Base-by-base conservation (phyloP, 2,888 invertebrate species). In the Prenolepis imparis region DNA sequence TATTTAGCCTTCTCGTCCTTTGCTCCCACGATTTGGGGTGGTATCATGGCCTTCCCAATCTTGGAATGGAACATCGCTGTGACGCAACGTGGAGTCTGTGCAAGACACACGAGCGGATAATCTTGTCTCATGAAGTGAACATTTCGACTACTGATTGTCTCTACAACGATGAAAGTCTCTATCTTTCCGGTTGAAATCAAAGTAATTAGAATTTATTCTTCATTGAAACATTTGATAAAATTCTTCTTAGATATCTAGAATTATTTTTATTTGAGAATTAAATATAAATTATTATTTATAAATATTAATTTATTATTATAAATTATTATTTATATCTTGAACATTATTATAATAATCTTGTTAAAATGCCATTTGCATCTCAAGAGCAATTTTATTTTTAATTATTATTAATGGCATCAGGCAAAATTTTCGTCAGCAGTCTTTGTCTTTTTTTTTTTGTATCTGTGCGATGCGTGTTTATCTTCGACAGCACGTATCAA, bases 11-110 rank as follows among this genome's bases (percentile, higher is more conserved):
- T 72, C 81, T 73, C 83, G 72, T 87, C 87, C 82, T 78, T 90
- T 82, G 67, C 87, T 90, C 88, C 83, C 87, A 82, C 87, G 84
- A 84, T 78, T 67, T 64, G 66, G 81, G 85, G 83, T 86, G 86
- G 86, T 88, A 87, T 73, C 75, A 73, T 66, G 28, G 67, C 74
- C 68, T 72, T 78, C 85, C 86, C 89, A 90, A 91, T 91, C 89
- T 91, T 89, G 84, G 82, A 86, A 90, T 88, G 85, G 82, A 90
- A 89, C 86, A 85, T 90, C 67, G 84, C 73, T 82, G 81, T 70
- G 89, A 85, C 75, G 78, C 84, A 80, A 87, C 83, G 86, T 66
- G 36, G 44, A 72, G 73, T 82, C 48, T 86, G 90, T 90, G 75
- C 66, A 85, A 84, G 86, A 89, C 84, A 86, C 63, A 74, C 15